These are phyloP conservation scores for Catamblyrhynchus diadema DNA, from an alignment of 2,797 vertebrate genomes.

Conservation along the genomic window DNA sequence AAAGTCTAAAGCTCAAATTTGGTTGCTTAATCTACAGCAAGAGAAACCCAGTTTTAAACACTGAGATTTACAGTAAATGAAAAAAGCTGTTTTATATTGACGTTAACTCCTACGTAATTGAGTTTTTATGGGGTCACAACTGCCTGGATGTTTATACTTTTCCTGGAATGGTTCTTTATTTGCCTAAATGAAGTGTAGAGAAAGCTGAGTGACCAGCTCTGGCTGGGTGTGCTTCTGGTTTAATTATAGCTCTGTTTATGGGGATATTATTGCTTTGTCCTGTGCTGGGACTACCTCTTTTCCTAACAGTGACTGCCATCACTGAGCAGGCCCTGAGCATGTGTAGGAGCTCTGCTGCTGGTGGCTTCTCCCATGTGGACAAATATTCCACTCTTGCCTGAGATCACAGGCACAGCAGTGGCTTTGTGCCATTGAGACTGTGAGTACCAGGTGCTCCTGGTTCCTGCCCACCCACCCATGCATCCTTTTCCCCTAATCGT, in stretches of 20 bases:
- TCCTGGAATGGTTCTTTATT: conserved; percentile 51
- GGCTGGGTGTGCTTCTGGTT: conserved; percentile 34
- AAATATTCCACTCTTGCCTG: rapidly evolving
- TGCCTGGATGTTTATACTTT: conserved; percentile 42
- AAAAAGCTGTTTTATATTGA: conserved; percentile 64
- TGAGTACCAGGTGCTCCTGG: neutral
- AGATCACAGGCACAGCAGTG: neutral
- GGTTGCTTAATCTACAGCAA: neutral
- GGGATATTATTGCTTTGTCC: conserved; percentile 9
- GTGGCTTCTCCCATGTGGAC: neutral
- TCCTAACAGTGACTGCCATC: neutral
- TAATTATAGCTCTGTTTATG: conserved; percentile 48
- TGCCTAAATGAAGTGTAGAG: conserved; percentile 51
- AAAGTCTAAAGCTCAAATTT: conserved; percentile 17
- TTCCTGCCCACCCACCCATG: neutral
- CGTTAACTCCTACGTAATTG: conserved; percentile 58
- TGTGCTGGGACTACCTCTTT: neutral
- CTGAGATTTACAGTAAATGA: conserved; percentile 50
- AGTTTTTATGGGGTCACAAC: conserved; percentile 64
- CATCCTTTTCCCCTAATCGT: rapidly evolving
- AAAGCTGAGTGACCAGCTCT: conserved; percentile 21
- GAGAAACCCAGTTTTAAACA: conserved; percentile 3
- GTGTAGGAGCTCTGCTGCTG: neutral
- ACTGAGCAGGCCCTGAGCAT: neutral
- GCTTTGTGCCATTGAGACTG: neutral